Evolutionary conservation across 2,888 invertebrate genomes (phyloP).

Genomic region (Perithous albicinctus): DNA sequence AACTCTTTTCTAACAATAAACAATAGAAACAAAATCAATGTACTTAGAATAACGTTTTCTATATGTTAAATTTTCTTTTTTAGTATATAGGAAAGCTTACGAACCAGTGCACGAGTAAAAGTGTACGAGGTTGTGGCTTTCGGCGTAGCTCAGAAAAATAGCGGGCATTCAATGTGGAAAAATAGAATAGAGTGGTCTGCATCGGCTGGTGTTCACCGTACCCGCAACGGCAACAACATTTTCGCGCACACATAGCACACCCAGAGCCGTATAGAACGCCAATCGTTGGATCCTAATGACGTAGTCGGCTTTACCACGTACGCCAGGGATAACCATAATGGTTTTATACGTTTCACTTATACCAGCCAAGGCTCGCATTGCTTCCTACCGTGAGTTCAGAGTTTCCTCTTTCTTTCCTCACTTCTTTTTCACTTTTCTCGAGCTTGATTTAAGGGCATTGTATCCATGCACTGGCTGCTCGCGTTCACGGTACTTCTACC

Average conservation of each 20-base stretch:
- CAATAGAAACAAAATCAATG: neutral
- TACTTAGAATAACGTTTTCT: neutral
- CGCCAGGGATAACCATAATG: constrained; percentile 77
- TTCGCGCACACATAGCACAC: constrained; percentile 38
- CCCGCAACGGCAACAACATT: constrained; percentile 51
- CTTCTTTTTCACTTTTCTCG: constrained; percentile 31
- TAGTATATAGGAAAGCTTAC: neutral
- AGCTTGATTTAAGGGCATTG: constrained; percentile 62
- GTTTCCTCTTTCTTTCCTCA: constrained; percentile 15
- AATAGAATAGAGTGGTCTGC: constrained; percentile 47
- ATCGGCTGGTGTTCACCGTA: constrained; percentile 23
- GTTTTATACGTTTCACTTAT: constrained; percentile 80
- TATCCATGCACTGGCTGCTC: constrained; percentile 44
- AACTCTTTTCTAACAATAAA: neutral
- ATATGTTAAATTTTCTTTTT: neutral
- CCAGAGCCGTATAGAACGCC: constrained; percentile 58
- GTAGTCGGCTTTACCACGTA: constrained; percentile 73
- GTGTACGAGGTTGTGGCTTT: neutral
- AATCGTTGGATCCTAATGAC: constrained; percentile 77
- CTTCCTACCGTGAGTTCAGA: constrained; percentile 21
- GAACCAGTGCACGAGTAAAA: neutral
- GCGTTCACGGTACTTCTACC: constrained; percentile 22
- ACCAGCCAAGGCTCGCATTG: constrained; percentile 57
- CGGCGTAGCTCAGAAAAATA: neutral
- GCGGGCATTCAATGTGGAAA: constrained; percentile 41